Percentiles rank a stretch among this genome's conserved stretches.
Conservation (phyloP, 1,140 invertebrate species). For the Thalassaphorura encarpata region DNA sequence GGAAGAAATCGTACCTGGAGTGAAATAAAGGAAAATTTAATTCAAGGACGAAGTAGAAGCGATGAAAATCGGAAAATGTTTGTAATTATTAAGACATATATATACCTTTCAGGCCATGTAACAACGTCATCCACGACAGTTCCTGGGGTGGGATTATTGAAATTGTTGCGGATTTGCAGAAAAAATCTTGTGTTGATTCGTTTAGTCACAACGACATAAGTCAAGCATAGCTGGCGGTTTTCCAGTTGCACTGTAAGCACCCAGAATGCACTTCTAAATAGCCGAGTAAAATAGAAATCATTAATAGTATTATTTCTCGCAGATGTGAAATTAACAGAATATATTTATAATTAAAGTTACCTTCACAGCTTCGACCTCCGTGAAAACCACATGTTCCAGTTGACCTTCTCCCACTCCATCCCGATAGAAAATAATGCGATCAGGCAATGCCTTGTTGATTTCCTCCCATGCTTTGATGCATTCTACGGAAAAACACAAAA, state of each 20-base stretch:
- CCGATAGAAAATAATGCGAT: slow-evolving; percentile 35
- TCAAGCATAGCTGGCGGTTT: slow-evolving; percentile 33
- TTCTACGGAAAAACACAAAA: slow-evolving; percentile 31
- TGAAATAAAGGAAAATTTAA: not conserved
- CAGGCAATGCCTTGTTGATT: slow-evolving; percentile 30
- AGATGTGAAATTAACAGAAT: not conserved
- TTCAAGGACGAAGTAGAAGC: not conserved
- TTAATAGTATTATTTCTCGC: not conserved
- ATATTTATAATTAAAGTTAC: not conserved
- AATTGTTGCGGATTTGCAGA: not conserved
- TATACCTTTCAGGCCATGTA: slow-evolving; percentile 54
- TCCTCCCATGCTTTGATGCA: slow-evolving; percentile 25
- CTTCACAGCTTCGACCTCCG: slow-evolving; percentile 36
- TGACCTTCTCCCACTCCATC: slow-evolving; percentile 44
- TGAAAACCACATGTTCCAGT: slow-evolving; percentile 39
- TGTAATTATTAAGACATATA: not conserved
- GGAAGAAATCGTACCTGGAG: slow-evolving; percentile 68
- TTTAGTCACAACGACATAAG: slow-evolving; percentile 48
- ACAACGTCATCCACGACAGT: slow-evolving; percentile 47
- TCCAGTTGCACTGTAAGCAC: not conserved
- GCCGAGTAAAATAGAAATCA: not conserved
- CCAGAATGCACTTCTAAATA: slow-evolving; percentile 4
- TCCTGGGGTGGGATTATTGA: slow-evolving; percentile 47
- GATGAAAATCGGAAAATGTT: slow-evolving; percentile 44
- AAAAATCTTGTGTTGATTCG: slow-evolving; percentile 46